These are phyloP conservation scores for Marmota monax DNA, from an alignment of 2,113 vertebrate species.

Conservation along the genomic window DNA sequence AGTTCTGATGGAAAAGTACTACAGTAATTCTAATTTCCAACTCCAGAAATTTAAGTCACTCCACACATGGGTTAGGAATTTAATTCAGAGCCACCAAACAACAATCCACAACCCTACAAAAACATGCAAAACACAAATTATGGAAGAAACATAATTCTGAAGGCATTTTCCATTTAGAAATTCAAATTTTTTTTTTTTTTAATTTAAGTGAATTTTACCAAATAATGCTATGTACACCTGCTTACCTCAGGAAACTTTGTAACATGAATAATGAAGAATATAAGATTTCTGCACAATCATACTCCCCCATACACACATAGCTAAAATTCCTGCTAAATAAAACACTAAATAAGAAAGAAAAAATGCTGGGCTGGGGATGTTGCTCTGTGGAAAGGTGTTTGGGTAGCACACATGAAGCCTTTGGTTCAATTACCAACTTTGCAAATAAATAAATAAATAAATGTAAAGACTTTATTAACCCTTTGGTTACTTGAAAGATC, in stretches of 20 bases:
- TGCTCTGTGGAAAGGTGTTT: background rate
- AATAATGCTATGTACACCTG: background rate
- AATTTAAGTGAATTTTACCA: conserved; percentile 13
- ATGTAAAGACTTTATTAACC: background rate
- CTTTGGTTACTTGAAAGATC: background rate
- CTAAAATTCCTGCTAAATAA: conserved; percentile 7
- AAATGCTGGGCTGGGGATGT: background rate
- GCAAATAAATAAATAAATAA: background rate
- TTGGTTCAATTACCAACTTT: background rate
- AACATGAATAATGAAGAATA: background rate
- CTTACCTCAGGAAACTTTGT: background rate
- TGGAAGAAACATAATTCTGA: conserved; percentile 41
- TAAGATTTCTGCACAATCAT: background rate
- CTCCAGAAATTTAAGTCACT: background rate
- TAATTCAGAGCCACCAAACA: background rate
- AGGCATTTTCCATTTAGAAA: conserved; percentile 29
- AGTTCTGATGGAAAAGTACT: conserved; percentile 8
- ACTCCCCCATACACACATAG: background rate
- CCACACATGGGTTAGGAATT: background rate
- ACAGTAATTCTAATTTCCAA: conserved; percentile 1
- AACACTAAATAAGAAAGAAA: conserved; percentile 13
- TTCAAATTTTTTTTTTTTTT: conserved; percentile 2
- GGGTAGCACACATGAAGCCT: background rate
- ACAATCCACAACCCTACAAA: background rate
- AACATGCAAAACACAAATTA: background rate